Conservation (phyloP, 2,113 vertebrate genomes). For the Sisor rabdophorus region DNA sequence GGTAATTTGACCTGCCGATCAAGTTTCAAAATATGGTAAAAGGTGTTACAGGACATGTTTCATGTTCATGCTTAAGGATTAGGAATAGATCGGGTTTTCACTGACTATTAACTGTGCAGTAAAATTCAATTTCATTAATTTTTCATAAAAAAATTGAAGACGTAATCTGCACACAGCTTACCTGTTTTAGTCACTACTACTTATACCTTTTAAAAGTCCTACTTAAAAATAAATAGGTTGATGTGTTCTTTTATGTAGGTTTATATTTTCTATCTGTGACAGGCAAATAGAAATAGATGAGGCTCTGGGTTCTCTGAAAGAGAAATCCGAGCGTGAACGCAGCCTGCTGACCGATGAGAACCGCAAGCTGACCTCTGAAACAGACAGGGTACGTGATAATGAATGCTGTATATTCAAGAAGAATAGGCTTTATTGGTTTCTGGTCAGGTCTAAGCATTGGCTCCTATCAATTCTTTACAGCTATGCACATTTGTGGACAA, state of each 20-base stretch:
- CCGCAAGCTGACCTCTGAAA: slow-evolving; percentile 81
- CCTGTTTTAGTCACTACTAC: too few relatives aligned
- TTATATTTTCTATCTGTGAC: slow-evolving; percentile 17
- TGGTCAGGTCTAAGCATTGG: slow-evolving; percentile 4
- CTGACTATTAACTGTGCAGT: not conserved
- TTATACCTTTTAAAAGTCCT: too few relatives aligned
- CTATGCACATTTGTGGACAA: slow-evolving; percentile 88
- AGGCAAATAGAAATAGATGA: slow-evolving; percentile 89
- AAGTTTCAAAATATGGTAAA: not conserved
- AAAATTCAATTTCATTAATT: not conserved
- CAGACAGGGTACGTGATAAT: slow-evolving; percentile 75
- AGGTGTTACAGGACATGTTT: not conserved
- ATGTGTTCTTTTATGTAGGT: not conserved
- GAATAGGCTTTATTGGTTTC: not conserved
- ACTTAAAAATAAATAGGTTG: not conserved
- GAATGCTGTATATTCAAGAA: not conserved
- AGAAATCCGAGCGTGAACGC: slow-evolving; percentile 85
- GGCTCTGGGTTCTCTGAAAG: slow-evolving; percentile 74
- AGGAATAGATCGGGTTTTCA: not conserved
- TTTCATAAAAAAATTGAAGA: too few relatives aligned
- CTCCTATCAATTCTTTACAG: slow-evolving; percentile 58
- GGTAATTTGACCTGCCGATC: not conserved
- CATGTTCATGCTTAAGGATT: not conserved
- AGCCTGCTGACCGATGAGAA: slow-evolving; percentile 82
- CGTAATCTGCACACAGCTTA: too few relatives aligned